Percentiles rank a stretch among this genome's conserved stretches.
Conservation (phyloP, 1,140 invertebrate species). For the Drosophila mauritiana region DNA sequence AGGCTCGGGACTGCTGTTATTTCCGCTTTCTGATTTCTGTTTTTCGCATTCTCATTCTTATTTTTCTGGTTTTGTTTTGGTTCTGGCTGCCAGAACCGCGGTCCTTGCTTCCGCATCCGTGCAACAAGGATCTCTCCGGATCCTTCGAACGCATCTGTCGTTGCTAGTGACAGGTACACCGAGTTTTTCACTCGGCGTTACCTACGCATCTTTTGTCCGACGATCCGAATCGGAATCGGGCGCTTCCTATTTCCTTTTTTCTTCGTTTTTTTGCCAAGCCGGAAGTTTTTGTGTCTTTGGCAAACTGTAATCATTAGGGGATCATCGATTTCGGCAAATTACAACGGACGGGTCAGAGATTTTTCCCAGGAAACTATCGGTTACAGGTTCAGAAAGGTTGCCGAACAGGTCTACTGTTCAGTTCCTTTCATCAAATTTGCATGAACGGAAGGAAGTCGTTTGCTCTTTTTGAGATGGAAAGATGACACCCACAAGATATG, state of each 20-base stretch:
- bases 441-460: slow-evolving; percentile 59
- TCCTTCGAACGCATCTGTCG: slow-evolving; percentile 69
- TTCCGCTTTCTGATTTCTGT: slow-evolving; percentile 58
- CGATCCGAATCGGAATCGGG: slow-evolving; percentile 25
- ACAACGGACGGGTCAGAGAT: slow-evolving; percentile 48
- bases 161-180: slow-evolving; percentile 61
- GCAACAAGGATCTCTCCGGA: slow-evolving; percentile 27
- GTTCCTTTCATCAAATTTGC: slow-evolving; percentile 58
- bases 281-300: slow-evolving; percentile 74
- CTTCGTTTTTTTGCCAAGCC: slow-evolving; percentile 37
- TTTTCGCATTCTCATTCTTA: slow-evolving; percentile 38
- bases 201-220: slow-evolving; percentile 61
- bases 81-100: slow-evolving; percentile 40
- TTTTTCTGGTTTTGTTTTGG: slow-evolving; percentile 69
- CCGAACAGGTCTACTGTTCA: slow-evolving; percentile 43
- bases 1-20: slow-evolving; percentile 55
- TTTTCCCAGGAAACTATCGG: slow-evolving; percentile 51
- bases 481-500: slow-evolving; percentile 27
- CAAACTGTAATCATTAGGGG: slow-evolving; percentile 61
- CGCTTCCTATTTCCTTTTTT: slow-evolving; percentile 45
- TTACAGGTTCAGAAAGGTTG: slow-evolving; percentile 53
- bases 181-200: slow-evolving; percentile 10
- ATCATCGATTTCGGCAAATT: slow-evolving; percentile 71
- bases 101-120: slow-evolving; percentile 69
- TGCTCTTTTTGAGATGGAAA: slow-evolving; percentile 44